A percentile compares a stretch with the other conserved stretches of the same genome.
These are phyloP conservation scores for Drosophila pullipes DNA, from an alignment of 2,888 invertebrate species.

Conservation along the genomic window DNA sequence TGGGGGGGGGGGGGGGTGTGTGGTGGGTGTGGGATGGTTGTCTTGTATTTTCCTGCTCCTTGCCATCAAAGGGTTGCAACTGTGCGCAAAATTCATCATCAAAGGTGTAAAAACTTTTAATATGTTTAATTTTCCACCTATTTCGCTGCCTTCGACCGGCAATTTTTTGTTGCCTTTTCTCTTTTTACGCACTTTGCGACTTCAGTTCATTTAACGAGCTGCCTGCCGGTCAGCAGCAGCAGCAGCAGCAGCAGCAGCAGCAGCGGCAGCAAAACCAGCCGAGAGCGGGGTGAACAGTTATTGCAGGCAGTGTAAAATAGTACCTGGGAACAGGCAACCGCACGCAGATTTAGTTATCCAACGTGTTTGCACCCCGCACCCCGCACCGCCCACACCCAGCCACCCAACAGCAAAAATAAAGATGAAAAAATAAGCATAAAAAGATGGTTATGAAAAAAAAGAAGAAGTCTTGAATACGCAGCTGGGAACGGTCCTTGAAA, in stretches of 20 bases:
- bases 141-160: conserved; percentile 37
- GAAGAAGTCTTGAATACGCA: conserved; percentile 59
- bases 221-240: conserved; percentile 23
- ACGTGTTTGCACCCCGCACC: conserved; percentile 13
- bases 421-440: conserved; percentile 34
- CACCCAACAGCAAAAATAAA: conserved; percentile 20
- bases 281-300: not conserved
- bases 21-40: not conserved
- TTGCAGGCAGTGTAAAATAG: not conserved
- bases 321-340: conserved; percentile 37
- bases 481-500: conserved; percentile 56
- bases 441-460: conserved; percentile 31
- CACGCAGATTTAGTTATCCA: conserved; percentile 63
- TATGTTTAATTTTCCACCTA: conserved; percentile 82
- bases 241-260: not conserved
- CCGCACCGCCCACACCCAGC: not conserved
- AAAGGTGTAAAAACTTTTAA: conserved; percentile 84
- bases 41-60: not conserved
- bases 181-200: not conserved
- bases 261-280: not conserved
- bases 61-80: conserved; percentile 60
- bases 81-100: conserved; percentile 77
- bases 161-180: not conserved
- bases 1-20: not conserved
- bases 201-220: conserved; percentile 54